Evolutionary conservation across 1,140 invertebrate species (phyloP).

Genomic region (Anthonomus grandis): DNA sequence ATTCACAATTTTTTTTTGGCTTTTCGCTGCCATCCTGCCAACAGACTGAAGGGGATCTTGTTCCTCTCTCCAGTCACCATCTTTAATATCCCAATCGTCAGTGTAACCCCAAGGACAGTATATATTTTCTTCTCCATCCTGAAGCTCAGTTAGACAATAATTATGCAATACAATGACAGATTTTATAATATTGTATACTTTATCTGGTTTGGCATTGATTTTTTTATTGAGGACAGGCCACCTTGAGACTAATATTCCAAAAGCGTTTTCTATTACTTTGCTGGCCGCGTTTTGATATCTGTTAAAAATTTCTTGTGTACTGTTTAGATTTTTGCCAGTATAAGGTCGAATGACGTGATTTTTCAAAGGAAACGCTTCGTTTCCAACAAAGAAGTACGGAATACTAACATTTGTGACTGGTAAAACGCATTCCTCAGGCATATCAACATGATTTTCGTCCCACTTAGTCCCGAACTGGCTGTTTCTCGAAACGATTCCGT

Average conservation of each 20-base stretch:
- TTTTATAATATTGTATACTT: conserved; percentile 22
- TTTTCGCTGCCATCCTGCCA: conserved; percentile 3
- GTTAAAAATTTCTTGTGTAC: conserved; percentile 25
- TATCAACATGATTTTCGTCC: conserved; percentile 14
- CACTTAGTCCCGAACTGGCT: conserved; percentile 14
- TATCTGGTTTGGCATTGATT: conserved; percentile 21
- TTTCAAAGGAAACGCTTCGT: conserved; percentile 31
- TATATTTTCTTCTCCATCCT: neutral
- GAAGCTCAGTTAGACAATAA: conserved; percentile 11
- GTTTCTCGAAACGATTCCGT: conserved; percentile 33
- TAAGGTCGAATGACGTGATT: conserved; percentile 29
- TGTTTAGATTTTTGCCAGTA: conserved; percentile 17
- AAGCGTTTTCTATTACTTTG: conserved; percentile 47
- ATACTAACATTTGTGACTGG: neutral
- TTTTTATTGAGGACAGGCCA: conserved; percentile 14
- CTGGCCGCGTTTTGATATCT: conserved; percentile 35
- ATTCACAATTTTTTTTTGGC: conserved; percentile 1
- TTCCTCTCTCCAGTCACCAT: conserved; percentile 12
- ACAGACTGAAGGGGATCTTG: conserved; percentile 7
- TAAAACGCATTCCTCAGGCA: neutral
- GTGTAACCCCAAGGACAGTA: conserved; percentile 15
- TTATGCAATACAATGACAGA: conserved; percentile 18
- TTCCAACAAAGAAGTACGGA: conserved; percentile 25
- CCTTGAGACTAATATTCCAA: conserved; percentile 45
- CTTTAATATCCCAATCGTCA: neutral